Conservation (phyloP, 2,113 vertebrate species). For the Hippocampus zosterae region DNA sequence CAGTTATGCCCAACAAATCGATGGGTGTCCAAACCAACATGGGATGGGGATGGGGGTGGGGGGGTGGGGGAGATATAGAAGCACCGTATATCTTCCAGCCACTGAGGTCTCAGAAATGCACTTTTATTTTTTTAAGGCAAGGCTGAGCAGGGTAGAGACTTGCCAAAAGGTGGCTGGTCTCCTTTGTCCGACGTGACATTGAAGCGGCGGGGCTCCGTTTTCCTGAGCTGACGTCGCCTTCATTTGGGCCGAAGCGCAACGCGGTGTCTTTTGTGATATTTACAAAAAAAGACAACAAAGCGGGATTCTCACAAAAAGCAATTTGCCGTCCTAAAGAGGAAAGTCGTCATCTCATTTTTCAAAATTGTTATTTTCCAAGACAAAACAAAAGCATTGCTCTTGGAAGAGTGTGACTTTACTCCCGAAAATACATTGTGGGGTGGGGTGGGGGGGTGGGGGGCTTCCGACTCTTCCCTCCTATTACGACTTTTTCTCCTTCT, state of each 20-base stretch:
- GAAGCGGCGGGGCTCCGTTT: background rate
- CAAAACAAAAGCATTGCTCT: too few relatives aligned
- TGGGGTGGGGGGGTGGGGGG: too few relatives aligned
- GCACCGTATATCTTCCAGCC: background rate
- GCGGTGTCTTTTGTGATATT: background rate
- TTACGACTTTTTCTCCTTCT: background rate
- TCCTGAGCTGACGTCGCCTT: too few relatives aligned
- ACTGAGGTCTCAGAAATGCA: background rate
- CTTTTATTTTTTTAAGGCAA: constrained; percentile 11
- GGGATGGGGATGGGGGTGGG: background rate
- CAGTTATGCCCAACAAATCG: background rate
- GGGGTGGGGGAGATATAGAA: background rate
- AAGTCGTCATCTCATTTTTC: too few relatives aligned
- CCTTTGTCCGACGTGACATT: background rate
- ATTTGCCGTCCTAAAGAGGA: too few relatives aligned
- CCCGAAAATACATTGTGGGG: too few relatives aligned
- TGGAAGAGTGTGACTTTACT: too few relatives aligned
- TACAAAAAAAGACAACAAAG: too few relatives aligned
- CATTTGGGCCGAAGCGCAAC: too few relatives aligned
- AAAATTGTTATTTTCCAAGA: too few relatives aligned
- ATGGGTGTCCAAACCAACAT: constrained; percentile 1
- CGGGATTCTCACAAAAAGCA: too few relatives aligned
- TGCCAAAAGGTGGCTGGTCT: background rate
- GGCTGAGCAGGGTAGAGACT: constrained; percentile 7
- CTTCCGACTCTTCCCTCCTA: background rate